Base-by-base conservation (phyloP, 2,888 invertebrate species). In the Melinaea marsaeus region DNA sequence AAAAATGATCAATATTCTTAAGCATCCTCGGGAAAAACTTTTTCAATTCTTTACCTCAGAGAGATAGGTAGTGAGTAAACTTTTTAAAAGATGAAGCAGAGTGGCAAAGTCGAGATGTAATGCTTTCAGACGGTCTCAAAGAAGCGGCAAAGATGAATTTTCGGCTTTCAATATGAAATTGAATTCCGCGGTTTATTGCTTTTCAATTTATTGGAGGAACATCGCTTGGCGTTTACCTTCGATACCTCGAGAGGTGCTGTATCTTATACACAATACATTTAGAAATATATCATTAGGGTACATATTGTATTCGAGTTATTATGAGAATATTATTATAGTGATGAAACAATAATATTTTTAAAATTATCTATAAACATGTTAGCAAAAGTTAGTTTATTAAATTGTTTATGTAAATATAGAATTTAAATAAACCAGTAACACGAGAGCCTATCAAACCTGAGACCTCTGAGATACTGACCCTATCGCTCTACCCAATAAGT, bases 171-270 rank as follows among this genome's bases (percentile, higher is more conserved):
- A 92, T 92, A 92, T 92, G 92, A 93, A 92, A 93, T 93, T 93
- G 92, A 93, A 93, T 93, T 92, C 92, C 91, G 92, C 91, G 92
- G 92, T 92, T 92, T 92, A 92, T 92, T 92, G 92, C 92, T 89
- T 91, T 91, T 92, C 92, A 92, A 92, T 92, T 90, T 91, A 89
- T 89, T 85, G 80, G 85, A 80, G 84, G 86, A 86, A 81, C 88
- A 86, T 81, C 85, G 84, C 79, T 79, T 80, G 80, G 78, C 86
- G 84, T 84, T 88, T 87, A 85, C 85, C 81, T 81, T 77, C 74
- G 80, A 80, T 77, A 76, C 79, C 81, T 82, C 75, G 70, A 76
- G 76, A 85, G 83, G 83, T 85, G 80, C 77, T 76, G 76, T 80
- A 75, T 80, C 60, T 64, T 64, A 42, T 60, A 57, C 55, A 58